Evolutionary conservation across 2,113 vertebrate species (phyloP).

Genomic region (Hydrochoerus hydrochaeris): DNA sequence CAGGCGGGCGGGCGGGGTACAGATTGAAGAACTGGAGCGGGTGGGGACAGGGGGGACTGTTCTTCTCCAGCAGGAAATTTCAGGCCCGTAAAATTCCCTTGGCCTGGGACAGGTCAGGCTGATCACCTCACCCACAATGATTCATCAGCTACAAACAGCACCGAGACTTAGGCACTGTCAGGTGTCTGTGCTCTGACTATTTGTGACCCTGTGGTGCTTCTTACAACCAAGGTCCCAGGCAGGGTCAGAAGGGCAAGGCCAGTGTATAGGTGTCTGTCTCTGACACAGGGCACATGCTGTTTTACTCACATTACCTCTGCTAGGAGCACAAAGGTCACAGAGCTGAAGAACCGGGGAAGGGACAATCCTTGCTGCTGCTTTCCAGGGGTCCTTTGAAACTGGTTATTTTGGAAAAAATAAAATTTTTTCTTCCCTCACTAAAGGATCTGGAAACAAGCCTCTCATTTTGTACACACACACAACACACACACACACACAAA

Average conservation of each 20-base stretch:
- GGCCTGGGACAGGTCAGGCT: background rate
- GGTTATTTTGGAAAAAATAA: background rate
- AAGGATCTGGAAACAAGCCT: background rate
- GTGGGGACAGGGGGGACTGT: background rate
- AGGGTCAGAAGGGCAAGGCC: background rate
- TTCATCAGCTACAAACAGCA: background rate
- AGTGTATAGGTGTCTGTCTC: background rate
- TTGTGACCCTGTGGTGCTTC: background rate
- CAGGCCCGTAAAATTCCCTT: background rate
- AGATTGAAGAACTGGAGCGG: too few relatives aligned
- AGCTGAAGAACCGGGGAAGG: background rate
- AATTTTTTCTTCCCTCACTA: background rate
- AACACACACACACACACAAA: background rate
- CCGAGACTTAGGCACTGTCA: accelerated
- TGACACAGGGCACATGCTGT: accelerated
- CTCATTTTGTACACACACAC: too few relatives aligned
- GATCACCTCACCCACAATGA: accelerated
- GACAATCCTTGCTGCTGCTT: background rate
- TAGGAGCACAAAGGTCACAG: background rate
- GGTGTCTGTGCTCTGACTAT: background rate
- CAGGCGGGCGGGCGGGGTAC: background rate
- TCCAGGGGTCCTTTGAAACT: background rate
- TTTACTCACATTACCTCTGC: background rate
- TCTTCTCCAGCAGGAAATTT: background rate
- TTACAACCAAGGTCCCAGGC: background rate